A percentile compares a stretch with the other conserved stretches of the same genome.
Evolutionary conservation across 2,113 vertebrate genomes (phyloP).

Genomic region (Aix galericulata): DNA sequence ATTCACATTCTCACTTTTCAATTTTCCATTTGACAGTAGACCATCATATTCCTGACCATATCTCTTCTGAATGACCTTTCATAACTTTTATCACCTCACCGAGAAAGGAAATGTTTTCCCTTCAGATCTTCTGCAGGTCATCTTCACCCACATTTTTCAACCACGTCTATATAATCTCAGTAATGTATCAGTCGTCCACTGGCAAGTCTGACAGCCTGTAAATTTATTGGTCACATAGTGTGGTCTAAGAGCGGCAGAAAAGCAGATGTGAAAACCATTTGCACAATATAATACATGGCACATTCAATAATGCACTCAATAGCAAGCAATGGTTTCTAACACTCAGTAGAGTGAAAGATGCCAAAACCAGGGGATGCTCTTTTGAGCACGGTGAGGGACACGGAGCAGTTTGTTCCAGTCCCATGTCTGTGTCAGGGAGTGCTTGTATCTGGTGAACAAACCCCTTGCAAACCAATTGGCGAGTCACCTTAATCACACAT

Average conservation of each 20-base stretch:
- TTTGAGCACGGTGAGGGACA: background rate
- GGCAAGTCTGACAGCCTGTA: conserved; percentile 13
- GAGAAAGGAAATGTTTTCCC: background rate
- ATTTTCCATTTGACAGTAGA: background rate
- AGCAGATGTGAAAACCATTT: background rate
- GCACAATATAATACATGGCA: background rate
- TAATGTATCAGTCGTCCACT: background rate
- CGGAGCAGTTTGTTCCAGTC: background rate
- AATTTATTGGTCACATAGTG: background rate
- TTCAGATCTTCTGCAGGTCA: background rate
- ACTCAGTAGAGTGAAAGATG: background rate
- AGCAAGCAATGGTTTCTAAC: background rate
- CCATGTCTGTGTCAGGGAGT: background rate
- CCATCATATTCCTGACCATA: background rate
- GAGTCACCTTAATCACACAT: background rate
- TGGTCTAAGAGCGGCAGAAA: background rate
- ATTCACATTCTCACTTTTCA: background rate
- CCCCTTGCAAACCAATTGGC: background rate
- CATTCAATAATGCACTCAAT: rapidly evolving
- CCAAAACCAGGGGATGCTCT: background rate
- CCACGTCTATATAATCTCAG: background rate
- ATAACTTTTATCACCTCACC: background rate
- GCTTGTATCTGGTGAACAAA: background rate
- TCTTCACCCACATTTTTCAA: background rate
- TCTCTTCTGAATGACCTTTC: background rate